Evolutionary conservation across 2,797 vertebrate genomes (phyloP), one percentile per base, ranked within the genome.

Genomic region (Uromys caudimaculatus): DNA sequence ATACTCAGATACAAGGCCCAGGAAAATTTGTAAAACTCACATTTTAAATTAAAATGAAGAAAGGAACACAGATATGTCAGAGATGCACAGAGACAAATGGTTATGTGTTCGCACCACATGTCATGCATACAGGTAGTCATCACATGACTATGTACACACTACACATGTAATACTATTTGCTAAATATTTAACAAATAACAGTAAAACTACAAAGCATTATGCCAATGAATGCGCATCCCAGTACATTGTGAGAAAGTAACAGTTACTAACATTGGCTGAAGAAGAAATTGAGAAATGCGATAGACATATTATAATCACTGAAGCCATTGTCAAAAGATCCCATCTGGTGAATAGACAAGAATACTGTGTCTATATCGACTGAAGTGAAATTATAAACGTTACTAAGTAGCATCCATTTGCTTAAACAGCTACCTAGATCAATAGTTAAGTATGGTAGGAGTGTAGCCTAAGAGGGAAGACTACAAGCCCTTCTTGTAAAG

Each of bases 1-100:
- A 58, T 12, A 94, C 17, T 54, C 27, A 89, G 38, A 87, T 24
- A 87, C 7, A n/a, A 86, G 1, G 1, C 0, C 6, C 44, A 71
- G n/a, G 24, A 3, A 92, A 91, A 76, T 4, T 17, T 6, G 54
- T 29, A 17, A 93, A 91, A 56, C 24, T n/a, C 8, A 47, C 14
- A 32, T 76, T 14, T 96, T 10, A 11, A 92, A 91, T 94, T 69
- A 95, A 94, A 94, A 94, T n/a, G 44, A 83, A n/a, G 6, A 21
- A 47, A 84, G 32, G 16, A 52, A 85, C 24, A 44, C 10, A 35
- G 27, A 8, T 23, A 38, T 38, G 23, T n/a, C n/a, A 56, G 24
- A 50, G 14, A 71, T 27, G 35, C 12, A 27, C 35, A 38, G 6
- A 38, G 47, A 71, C 35, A 71, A 24, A 71, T 17, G 29, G 1